Evolutionary conservation across 2,888 invertebrate genomes (phyloP), one percentile per base, ranked within the genome.

Genomic region (Busseola fusca): DNA sequence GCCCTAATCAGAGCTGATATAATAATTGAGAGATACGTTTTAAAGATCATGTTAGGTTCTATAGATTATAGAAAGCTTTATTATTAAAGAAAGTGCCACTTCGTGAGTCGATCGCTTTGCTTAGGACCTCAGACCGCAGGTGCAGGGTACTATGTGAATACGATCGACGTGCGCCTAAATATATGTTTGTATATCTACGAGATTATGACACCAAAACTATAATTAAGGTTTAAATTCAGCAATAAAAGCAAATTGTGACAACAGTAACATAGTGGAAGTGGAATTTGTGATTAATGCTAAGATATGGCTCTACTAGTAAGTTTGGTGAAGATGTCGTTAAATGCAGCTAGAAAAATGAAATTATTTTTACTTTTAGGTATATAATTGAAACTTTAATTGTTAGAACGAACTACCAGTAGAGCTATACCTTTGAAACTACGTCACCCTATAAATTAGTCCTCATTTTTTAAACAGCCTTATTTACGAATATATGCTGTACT

Each of bases 181-280:
- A 79, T 71, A 80, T 80, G 37, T 30, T 79, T 83, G 82, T 85
- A 87, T 88, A 87, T 89, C 84, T 87, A 89, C 91, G 93, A 93
- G 93, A 94, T 94, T 94, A 93, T 89, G 88, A 93, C 92, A 93
- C 94, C 94, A 94, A 94, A 93, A 93, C 89, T 92, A 90, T 90
- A 82, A 86, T 84, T 88, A 90, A 89, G 87, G 77, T 69, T 65
- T 45, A 78, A 84, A 85, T 76, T 79, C 86, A 86, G 85, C 86
- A 87, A 88, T 86, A 87, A 86, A 76, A 78, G 34, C 82, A 84
- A 81, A 76, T 83, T 85, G 81, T 85, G 80, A 81, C 79, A 79
- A 66, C 68, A 67, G 27, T 72, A 63, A 52, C 21, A 30, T 58
- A 50, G 48, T 73, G n/a, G 45, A 54, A 57, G 21, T 59, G 45